A percentile compares a stretch with the other conserved stretches of the same genome.
Conservation (phyloP, 92 coral and sea anemone species). For the Paramuricea clavata region DNA sequence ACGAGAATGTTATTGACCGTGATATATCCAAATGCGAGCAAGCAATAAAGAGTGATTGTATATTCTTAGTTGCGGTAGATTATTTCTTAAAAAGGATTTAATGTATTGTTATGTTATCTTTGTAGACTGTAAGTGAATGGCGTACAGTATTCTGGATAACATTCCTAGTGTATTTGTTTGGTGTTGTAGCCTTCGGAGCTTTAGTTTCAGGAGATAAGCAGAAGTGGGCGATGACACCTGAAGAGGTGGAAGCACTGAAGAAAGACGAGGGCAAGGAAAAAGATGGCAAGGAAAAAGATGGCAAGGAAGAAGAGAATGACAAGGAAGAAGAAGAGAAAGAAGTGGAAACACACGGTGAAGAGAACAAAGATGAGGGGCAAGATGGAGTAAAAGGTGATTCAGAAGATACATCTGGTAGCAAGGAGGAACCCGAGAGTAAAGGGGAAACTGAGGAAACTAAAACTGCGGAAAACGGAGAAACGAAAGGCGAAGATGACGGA, state of each 20-base stretch:
- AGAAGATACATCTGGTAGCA: constrained; percentile 61
- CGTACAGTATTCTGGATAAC: constrained; percentile 98
- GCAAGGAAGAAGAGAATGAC: constrained; percentile 44
- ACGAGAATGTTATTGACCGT: too few species aligned
- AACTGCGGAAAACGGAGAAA: background rate
- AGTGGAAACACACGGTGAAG: constrained; percentile 11
- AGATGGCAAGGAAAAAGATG: background rate
- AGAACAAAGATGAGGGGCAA: constrained; percentile 32
- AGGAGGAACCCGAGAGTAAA: constrained; percentile 31
- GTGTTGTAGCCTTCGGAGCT: constrained; percentile 87
- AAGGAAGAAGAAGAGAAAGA: constrained; percentile 36
- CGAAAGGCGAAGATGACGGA: background rate
- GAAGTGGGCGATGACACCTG: constrained; percentile 87
- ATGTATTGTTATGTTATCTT: background rate
- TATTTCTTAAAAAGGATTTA: background rate
- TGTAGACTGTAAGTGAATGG: constrained; percentile 96
- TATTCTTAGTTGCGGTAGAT: too few species aligned
- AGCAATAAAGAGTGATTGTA: too few species aligned
- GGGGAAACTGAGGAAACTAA: constrained; percentile 13
- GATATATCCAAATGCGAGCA: too few species aligned
- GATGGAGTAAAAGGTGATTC: constrained; percentile 63
- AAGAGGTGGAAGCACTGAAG: constrained; percentile 51
- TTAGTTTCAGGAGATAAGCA: constrained; percentile 93
- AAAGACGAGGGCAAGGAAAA: constrained; percentile 49
- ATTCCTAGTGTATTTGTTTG: constrained; percentile 84